These are phyloP conservation scores for Gasteruption jaculator DNA, from an alignment of 2,888 invertebrate species.

Conservation along the genomic window DNA sequence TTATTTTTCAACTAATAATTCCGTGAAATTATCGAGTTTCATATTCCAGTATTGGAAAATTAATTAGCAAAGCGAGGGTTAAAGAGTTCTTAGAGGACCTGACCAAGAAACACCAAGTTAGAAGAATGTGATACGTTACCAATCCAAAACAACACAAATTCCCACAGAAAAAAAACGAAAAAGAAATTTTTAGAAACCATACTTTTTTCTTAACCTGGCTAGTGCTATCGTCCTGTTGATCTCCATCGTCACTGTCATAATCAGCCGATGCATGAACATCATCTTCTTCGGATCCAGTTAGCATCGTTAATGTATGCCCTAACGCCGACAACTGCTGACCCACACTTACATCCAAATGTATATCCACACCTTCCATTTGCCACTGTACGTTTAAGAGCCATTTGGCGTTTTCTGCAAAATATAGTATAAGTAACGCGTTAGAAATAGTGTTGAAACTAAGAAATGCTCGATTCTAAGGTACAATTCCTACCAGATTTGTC, in stretches of 20 bases:
- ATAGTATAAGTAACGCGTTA: no score
- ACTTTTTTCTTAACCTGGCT: conserved; percentile 50
- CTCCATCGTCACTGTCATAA: conserved; percentile 76
- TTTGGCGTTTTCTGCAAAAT: conserved; percentile 78
- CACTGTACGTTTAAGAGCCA: conserved; percentile 98
- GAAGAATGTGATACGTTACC: background rate
- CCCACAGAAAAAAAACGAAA: conserved; percentile 18
- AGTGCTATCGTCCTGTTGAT: conserved; percentile 58
- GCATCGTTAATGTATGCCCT: conserved; percentile 91
- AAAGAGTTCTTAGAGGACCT: no score
- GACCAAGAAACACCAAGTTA: no score
- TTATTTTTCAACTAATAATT: no score
- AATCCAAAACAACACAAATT: conserved; percentile 6
- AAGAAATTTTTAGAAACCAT: conserved; percentile 35
- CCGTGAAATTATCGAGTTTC: no score
- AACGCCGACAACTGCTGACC: conserved; percentile 93
- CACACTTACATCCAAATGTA: conserved; percentile 92
- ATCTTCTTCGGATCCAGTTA: conserved; percentile 88
- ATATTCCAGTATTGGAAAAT: no score
- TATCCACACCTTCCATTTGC: conserved; percentile 99
- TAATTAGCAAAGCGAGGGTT: background rate
- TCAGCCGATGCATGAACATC: conserved; percentile 65
- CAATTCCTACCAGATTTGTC: conserved; percentile 58
- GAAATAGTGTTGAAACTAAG: no score
- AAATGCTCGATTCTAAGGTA: conserved; percentile 1